Evolutionary conservation across 35 echinoderm and acorn worm genomes (phyloP).

Genomic region (Heliocidaris erythrogramma): DNA sequence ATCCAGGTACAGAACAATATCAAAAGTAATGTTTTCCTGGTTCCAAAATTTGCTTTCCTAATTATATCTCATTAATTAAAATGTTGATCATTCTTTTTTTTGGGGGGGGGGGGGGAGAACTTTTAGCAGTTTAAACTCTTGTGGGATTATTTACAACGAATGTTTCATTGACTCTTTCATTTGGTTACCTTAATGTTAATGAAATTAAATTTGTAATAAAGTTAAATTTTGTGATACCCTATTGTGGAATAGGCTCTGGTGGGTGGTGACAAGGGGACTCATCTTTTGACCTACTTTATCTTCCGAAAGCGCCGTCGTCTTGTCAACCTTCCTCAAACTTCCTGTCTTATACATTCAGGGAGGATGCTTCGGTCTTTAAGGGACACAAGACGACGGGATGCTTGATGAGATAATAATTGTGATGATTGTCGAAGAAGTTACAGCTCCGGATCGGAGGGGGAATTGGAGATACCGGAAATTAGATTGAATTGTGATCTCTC

Average conservation of each 20-base stretch:
- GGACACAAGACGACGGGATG: not conserved
- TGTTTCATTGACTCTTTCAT: too few relatives aligned
- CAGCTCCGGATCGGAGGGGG: not conserved
- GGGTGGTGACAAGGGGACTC: constrained; percentile 22
- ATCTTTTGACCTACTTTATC: constrained; percentile 36
- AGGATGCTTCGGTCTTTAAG: not conserved
- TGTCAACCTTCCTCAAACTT: constrained; percentile 3
- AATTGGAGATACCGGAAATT: constrained; percentile 1
- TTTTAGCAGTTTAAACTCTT: too few relatives aligned
- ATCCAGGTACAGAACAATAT: too few relatives aligned
- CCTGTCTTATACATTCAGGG: not conserved
- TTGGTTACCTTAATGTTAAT: not conserved
- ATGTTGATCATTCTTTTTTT: not conserved
- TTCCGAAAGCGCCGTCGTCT: not conserved
- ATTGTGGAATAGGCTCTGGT: not conserved
- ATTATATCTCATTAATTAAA: too few relatives aligned
- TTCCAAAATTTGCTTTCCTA: too few relatives aligned
- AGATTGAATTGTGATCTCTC: constrained; percentile 10
- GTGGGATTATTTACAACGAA: too few relatives aligned
- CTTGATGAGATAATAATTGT: not conserved
- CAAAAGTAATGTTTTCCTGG: too few relatives aligned
- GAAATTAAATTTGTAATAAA: not conserved
- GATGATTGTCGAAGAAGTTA: not conserved
- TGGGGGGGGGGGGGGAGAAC: too few relatives aligned
- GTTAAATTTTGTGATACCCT: not conserved